Percentiles rank a stretch among this genome's conserved stretches.
phyloP scores from a whole-genome alignment of 1,140 invertebrate genomes.

The Diorhabda elongata region DNA sequence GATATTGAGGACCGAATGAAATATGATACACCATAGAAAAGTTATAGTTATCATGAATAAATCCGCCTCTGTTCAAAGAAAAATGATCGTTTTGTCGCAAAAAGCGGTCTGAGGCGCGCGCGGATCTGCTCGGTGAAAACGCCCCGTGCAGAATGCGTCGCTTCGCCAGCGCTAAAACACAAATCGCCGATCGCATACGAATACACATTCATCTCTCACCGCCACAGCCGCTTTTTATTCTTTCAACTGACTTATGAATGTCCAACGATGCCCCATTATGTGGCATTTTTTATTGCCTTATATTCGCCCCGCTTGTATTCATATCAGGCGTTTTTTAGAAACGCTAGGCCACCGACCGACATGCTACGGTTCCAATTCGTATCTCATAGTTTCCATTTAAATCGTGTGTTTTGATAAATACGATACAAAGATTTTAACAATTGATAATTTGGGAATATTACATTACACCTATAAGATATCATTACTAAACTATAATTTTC shows the following conservation, averaged over 20 bases:
- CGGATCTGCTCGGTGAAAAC: conserved; percentile 5
- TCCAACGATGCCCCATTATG: conserved; percentile 27
- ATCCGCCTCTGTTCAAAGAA: too few relatives aligned
- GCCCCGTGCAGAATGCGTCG: conserved; percentile 37
- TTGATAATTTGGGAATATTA: too few relatives aligned
- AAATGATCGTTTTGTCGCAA: conserved; percentile 11
- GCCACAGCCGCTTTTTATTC: conserved; percentile 41
- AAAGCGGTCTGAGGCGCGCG: conserved; percentile 24
- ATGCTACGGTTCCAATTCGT: not conserved
- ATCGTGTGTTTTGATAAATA: too few relatives aligned
- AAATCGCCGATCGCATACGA: conserved; percentile 40
- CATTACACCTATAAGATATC: too few relatives aligned
- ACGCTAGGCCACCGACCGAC: conserved; percentile 4
- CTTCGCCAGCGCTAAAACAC: conserved; percentile 45
- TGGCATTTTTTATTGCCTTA: conserved; percentile 31
- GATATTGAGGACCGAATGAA: too few relatives aligned
- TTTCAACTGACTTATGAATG: conserved; percentile 42
- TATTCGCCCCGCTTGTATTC: conserved; percentile 34
- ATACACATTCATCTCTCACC: conserved; percentile 38
- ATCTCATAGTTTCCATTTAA: too few relatives aligned
- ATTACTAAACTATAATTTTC: too few relatives aligned
- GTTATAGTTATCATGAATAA: too few relatives aligned
- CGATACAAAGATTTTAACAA: too few relatives aligned
- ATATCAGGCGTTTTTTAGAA: conserved; percentile 24
- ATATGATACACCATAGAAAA: too few relatives aligned